Evolutionary conservation across 2,888 invertebrate genomes (phyloP).

Genomic region (Xestobium rufovillosum): DNA sequence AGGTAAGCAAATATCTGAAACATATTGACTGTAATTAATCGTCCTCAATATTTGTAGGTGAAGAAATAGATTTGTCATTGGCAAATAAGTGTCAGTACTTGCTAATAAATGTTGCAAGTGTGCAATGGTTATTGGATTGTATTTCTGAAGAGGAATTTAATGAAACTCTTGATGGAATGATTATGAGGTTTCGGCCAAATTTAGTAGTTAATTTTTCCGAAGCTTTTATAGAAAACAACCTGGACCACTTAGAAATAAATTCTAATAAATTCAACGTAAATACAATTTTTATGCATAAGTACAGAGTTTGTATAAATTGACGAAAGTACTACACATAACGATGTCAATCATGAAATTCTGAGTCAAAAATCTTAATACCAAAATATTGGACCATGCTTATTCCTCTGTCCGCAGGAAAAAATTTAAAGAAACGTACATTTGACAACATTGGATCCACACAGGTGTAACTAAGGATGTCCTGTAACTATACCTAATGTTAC

Average conservation of each 20-base stretch:
- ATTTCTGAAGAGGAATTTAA: conserved; percentile 48
- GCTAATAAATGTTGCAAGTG: conserved; percentile 70
- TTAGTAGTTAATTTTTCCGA: conserved; percentile 65
- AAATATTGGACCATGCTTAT: too few species aligned
- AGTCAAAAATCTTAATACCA: too few species aligned
- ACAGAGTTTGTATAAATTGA: too few species aligned
- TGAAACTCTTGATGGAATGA: conserved; percentile 44
- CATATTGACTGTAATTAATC: conserved; percentile 4
- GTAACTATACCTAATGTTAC: too few species aligned
- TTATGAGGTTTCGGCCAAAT: conserved; percentile 85
- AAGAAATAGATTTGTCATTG: conserved; percentile 48
- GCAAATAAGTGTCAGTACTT: conserved; percentile 83
- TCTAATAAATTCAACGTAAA: conserved; percentile 56
- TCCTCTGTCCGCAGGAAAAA: too few species aligned
- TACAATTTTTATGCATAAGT: too few species aligned
- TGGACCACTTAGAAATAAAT: conserved; percentile 60
- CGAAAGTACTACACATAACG: too few species aligned
- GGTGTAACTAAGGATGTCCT: too few species aligned
- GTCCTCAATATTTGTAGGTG: neutral
- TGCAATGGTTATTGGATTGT: conserved; percentile 59
- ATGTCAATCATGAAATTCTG: too few species aligned
- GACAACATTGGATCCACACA: too few species aligned
- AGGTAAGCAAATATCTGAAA: conserved; percentile 18
- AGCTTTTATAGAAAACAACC: conserved; percentile 73
- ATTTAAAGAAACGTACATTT: too few species aligned